phyloP scores from a whole-genome alignment of 2,797 vertebrate species.

The Cossypha caffra region DNA sequence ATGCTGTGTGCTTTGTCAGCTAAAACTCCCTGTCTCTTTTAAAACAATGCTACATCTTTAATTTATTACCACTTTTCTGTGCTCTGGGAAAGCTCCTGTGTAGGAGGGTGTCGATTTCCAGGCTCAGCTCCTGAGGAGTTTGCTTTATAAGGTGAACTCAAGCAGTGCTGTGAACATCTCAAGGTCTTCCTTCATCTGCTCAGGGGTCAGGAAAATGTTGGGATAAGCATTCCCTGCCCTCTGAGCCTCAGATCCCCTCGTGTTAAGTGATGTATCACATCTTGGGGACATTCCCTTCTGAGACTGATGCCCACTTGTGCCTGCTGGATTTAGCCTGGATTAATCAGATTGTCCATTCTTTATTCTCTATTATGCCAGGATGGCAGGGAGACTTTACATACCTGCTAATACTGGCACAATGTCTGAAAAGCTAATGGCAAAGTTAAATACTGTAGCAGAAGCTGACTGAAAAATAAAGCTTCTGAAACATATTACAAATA shows the following conservation, averaged over 20 bases:
- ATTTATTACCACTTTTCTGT: not conserved
- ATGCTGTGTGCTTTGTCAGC: not conserved
- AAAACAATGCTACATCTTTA: slow-evolving; percentile 10
- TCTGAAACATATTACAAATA: slow-evolving; percentile 56
- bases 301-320: not conserved
- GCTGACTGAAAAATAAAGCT: slow-evolving; percentile 15
- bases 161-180: not conserved
- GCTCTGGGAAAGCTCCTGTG: slow-evolving; percentile 20
- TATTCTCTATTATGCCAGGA: not conserved
- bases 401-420: not conserved
- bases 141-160: slow-evolving; percentile 42
- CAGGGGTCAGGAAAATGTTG: not conserved
- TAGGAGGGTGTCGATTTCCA: not conserved
- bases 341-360: not conserved
- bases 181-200: not conserved
- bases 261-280: not conserved
- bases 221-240: not conserved
- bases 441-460: slow-evolving; percentile 7
- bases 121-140: not conserved
- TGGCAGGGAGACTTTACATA: not conserved
- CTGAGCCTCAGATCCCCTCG: rapidly evolving
- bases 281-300: not conserved
- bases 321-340: not conserved
- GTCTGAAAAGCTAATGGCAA: not conserved
- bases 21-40: not conserved